Evolutionary conservation across 2,113 vertebrate species (phyloP), one percentile per base, ranked within the genome.

Genomic region (Siniperca knerii): DNA sequence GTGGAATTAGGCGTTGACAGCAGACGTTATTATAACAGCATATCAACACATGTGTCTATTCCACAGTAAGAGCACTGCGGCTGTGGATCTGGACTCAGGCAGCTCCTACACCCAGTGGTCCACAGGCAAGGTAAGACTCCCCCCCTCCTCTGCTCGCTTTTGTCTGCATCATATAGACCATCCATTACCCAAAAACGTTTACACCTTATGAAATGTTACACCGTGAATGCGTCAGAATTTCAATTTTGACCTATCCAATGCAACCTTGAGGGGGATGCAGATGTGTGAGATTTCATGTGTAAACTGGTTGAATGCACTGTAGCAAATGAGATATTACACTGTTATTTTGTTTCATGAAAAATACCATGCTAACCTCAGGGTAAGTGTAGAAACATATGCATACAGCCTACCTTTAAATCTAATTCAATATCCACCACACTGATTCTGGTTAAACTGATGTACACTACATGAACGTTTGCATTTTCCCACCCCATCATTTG

Each of bases 31-130:
- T 71, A 2, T 37, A 42, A 20, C 84, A 81, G 65, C 76, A 35
- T 54, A 21, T 83, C 83, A 83, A 87, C 90, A 89, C 85, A 92
- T 90, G 92, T 83, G 86, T 61, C 57, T 62, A 79, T 74, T 77
- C n/a, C 77, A 58, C 68, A 52, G 69, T 10, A 2, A 73, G 84
- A 90, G 83, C 92, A 91, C 92, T 92, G 93, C 94, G 91, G 92
- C 85, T 85, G 81, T 75, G 86, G 87, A 88, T 87, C 80, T 78
- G 81, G 81, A 86, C 81, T 65, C 86, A 37, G 64, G 83, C 79
- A 76, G 79, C 81, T 87, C 60, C 76, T 40, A 80, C 83, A 85
- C 80, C 68, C 73, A 79, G 61, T 70, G 78, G 50, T 80, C 77
- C 68, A 61, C 64, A 54, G 29, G 52, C 50, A 86, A 91, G 88